Percentiles rank a stretch among this genome's conserved stretches.
Evolutionary conservation across 1,140 invertebrate genomes (phyloP).

Genomic region (Cecropterus lyciades): DNA sequence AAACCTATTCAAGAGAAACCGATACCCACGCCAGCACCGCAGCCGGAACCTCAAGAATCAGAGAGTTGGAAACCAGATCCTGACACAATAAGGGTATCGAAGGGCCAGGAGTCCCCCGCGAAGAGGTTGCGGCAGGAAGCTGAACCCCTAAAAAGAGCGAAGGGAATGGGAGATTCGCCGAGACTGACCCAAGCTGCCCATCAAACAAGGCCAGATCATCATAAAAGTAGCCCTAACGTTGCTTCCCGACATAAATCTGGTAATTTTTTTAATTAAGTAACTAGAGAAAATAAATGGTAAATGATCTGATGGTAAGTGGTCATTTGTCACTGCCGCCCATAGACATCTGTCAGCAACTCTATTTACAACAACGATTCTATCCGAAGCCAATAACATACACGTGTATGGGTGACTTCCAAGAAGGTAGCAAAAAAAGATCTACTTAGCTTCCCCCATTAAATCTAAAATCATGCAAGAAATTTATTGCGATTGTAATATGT

Average conservation of each 20-base stretch:
- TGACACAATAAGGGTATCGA: slow-evolving; percentile 67
- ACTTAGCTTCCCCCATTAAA: too few species aligned
- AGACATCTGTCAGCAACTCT: too few species aligned
- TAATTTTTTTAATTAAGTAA: too few species aligned
- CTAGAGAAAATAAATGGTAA: too few species aligned
- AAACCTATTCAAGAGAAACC: slow-evolving; percentile 43
- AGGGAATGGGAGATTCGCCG: slow-evolving; percentile 68
- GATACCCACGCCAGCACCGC: neutral
- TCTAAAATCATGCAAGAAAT: too few species aligned
- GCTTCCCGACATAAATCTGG: slow-evolving; percentile 74
- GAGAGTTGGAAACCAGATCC: slow-evolving; percentile 68
- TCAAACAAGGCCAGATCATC: slow-evolving; percentile 61
- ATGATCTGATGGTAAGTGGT: too few species aligned
- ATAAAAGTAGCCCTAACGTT: slow-evolving; percentile 80
- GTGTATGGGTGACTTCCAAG: too few species aligned
- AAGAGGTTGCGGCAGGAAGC: slow-evolving; percentile 73
- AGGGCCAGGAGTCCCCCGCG: slow-evolving; percentile 70
- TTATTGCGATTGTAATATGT: too few species aligned
- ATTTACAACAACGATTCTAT: too few species aligned
- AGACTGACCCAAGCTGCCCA: slow-evolving; percentile 63
- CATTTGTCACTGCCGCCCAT: too few species aligned
- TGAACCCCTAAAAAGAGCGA: slow-evolving; percentile 74
- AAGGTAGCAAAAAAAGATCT: too few species aligned
- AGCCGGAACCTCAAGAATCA: slow-evolving; percentile 38
- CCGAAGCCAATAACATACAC: too few species aligned